phyloP scores from a whole-genome alignment of 2,797 vertebrate genomes.

The Phoxinus dragarum region DNA sequence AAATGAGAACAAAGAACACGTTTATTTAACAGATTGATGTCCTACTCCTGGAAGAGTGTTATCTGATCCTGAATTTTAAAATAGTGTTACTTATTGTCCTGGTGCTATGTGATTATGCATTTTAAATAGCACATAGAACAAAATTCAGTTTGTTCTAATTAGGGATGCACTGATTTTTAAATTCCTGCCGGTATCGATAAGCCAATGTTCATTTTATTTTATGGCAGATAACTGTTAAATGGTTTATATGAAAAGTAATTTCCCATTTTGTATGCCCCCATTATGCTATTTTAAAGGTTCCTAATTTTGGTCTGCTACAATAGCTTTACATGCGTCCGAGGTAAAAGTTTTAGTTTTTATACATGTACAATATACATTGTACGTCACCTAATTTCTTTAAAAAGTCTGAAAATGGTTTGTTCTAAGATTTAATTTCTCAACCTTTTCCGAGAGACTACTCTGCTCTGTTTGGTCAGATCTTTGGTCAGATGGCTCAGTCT shows the following conservation, averaged over 20 bases:
- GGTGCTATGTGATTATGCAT: background rate
- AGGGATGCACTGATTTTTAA: background rate
- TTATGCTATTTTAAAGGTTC: background rate
- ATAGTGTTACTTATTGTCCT: background rate
- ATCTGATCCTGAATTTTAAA: constrained; percentile 12
- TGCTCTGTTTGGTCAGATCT: background rate
- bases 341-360: background rate
- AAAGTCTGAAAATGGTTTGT: background rate
- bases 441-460: background rate
- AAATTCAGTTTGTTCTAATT: constrained; percentile 18
- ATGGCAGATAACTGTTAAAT: background rate
- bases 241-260: background rate
- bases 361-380: background rate
- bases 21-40: constrained; percentile 31
- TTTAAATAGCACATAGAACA: background rate
- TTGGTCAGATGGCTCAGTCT: background rate
- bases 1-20: background rate
- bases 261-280: background rate
- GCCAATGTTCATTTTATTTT: background rate
- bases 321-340: background rate
- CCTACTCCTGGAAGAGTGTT: background rate
- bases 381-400: background rate
- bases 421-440: background rate
- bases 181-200: background rate
- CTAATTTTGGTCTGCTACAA: background rate